Evolutionary conservation across 2,797 vertebrate genomes (phyloP).

Genomic region (Pipistrellus nathusii): DNA sequence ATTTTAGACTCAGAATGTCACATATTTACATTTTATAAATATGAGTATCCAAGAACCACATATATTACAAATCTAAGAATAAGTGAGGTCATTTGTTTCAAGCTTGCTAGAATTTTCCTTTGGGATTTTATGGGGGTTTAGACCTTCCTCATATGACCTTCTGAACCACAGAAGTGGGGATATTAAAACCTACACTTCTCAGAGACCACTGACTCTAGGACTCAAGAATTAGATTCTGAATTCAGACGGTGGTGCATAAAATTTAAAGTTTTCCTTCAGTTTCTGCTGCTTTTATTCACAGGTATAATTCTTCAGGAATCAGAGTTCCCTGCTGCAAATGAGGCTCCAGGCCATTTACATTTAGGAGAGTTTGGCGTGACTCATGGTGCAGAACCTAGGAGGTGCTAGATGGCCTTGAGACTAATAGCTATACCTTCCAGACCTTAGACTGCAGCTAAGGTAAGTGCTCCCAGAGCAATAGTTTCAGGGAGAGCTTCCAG

Average conservation of each 20-base stretch:
- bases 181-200: background rate
- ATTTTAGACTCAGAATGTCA: conserved; percentile 10
- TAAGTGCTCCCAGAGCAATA: background rate
- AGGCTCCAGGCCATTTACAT: accelerated
- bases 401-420: background rate
- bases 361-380: background rate
- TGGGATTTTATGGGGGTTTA: background rate
- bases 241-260: background rate
- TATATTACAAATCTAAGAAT: conserved; percentile 55
- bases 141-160: background rate
- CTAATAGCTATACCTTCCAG: background rate
- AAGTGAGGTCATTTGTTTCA: conserved; percentile 55
- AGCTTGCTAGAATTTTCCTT: conserved; percentile 49
- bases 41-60: conserved; percentile 22
- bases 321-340: background rate
- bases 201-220: background rate
- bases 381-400: too few species aligned
- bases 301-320: background rate
- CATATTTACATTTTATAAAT: conserved; percentile 51
- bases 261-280: background rate
- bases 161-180: background rate
- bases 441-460: background rate
- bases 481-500: background rate
- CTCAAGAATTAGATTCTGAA: background rate
- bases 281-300: conserved; percentile 20